Conservation (phyloP, 1,140 invertebrate genomes). For the Brachionus angularis region DNA sequence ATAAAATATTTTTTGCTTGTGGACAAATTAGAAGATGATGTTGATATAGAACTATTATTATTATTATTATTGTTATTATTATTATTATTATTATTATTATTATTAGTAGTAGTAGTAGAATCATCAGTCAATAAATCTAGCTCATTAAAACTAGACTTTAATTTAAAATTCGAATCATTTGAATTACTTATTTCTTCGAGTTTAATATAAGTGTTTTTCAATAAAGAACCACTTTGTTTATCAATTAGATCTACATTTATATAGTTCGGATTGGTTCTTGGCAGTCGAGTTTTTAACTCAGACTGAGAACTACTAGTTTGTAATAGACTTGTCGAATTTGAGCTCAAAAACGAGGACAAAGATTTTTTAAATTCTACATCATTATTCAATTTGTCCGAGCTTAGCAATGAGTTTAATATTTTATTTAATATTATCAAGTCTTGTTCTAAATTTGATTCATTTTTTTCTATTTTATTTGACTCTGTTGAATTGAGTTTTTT, state of each 20-base stretch:
- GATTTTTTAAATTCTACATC: constrained; percentile 1
- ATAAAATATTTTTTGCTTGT: background rate
- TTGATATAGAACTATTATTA: no score
- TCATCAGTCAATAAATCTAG: no score
- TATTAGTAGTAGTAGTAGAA: no score
- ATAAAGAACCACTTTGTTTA: constrained; percentile 26
- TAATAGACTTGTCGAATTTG: background rate
- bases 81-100: no score
- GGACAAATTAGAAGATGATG: no score
- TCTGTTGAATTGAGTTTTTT: background rate
- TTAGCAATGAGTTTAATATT: background rate
- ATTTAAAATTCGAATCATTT: background rate
- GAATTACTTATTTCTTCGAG: constrained; percentile 1
- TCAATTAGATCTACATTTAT: constrained; percentile 32
- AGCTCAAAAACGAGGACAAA: background rate
- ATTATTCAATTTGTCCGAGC: background rate
- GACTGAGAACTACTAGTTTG: no score
- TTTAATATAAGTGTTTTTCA: constrained; percentile 35
- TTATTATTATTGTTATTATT: no score
- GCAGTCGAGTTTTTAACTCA: no score
- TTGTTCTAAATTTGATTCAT: background rate
- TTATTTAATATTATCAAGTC: background rate
- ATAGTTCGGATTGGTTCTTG: constrained; percentile 39
- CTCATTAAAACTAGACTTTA: no score
- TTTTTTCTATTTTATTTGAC: no score